Percentiles rank a stretch among this genome's conserved stretches.
Conservation (phyloP, 1,140 invertebrate genomes). For the Lutraria rhynchaena region DNA sequence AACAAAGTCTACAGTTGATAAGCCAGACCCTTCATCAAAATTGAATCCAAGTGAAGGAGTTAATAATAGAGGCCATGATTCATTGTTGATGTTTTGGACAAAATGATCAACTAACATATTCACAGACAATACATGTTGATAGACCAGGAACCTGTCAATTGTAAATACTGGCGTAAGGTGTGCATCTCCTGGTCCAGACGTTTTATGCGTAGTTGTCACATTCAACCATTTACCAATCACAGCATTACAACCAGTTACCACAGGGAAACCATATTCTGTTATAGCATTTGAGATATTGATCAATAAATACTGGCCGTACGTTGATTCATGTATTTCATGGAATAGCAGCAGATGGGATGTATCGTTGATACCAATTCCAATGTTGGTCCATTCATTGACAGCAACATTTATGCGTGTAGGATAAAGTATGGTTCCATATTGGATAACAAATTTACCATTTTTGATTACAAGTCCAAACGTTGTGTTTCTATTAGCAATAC, state of each 20-base stretch:
- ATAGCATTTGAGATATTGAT: constrained; percentile 36
- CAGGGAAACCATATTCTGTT: constrained; percentile 10
- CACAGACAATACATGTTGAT: neutral
- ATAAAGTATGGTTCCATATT: constrained; percentile 27
- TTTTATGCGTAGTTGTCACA: constrained; percentile 3
- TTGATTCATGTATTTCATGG: constrained; percentile 52
- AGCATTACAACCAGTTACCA: constrained; percentile 5
- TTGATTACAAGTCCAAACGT: constrained; percentile 45
- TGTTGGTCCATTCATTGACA: constrained; percentile 38
- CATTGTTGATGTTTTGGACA: constrained; percentile 1
- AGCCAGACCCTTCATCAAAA: constrained; percentile 48
- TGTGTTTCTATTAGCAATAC: constrained; percentile 30
- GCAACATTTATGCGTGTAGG: constrained; percentile 15
- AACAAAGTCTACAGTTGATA: constrained; percentile 24
- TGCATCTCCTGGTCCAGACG: constrained; percentile 11
- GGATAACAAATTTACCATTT: constrained; percentile 22
- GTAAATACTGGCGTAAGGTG: constrained; percentile 8
- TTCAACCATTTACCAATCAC: constrained; percentile 49
- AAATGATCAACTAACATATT: constrained; percentile 14
- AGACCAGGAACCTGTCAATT: constrained; percentile 36
- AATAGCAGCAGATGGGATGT: constrained; percentile 26
- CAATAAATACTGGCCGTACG: constrained; percentile 18
- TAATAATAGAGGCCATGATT: neutral
- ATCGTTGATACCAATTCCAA: constrained; percentile 41
- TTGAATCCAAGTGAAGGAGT: constrained; percentile 17